Evolutionary conservation across 2,888 invertebrate species (phyloP), one percentile per base, ranked within the genome.

Genomic region (Myathropa florea): DNA sequence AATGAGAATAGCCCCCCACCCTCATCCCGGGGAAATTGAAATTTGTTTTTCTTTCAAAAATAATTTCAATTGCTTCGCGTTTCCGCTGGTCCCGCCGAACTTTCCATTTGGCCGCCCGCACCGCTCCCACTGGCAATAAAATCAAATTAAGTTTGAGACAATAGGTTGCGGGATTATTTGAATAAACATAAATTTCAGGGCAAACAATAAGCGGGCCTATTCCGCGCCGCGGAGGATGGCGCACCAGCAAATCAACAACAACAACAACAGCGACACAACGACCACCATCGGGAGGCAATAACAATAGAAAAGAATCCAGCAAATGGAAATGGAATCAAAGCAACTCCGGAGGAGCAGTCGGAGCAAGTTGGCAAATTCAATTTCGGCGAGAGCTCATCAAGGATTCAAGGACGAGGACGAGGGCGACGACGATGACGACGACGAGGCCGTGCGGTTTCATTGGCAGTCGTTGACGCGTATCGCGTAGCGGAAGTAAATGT

Each of bases 101-200:
- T 73, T 68, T 68, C 60, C 26, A 68, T 67, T 60, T 28, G 63
- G 36, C 24, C 46, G 64, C 71, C 26, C 12, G 3, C 36, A 1
- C 2, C 57, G 53, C 53, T 39, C 55, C 73, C 63, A 53, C 84
- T 71, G 76, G 65, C 81, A 85, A 61, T 81, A 72, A 85, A 85
- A 85, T 85, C 81, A 85, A 85, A 85, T 85, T 85, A 85, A 85
- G 72, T 85, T 81, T 73, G 77, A 85, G 77, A 85, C 84, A 85
- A 81, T 81, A 76, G 84, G 81, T 76, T 76, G 80, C 77, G 61
- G 76, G 81, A 85, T 81, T 85, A 65, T 85, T 85, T 81, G 84
- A 81, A 85, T 72, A 81, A 81, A 77, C 84, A 77, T 63, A 76
- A 36, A 72, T 85, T 81, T 63, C 28, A 14, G 18, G 21, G 10